Base-by-base conservation (phyloP, 2,113 vertebrate species). In the Lutjanus erythropterus region DNA sequence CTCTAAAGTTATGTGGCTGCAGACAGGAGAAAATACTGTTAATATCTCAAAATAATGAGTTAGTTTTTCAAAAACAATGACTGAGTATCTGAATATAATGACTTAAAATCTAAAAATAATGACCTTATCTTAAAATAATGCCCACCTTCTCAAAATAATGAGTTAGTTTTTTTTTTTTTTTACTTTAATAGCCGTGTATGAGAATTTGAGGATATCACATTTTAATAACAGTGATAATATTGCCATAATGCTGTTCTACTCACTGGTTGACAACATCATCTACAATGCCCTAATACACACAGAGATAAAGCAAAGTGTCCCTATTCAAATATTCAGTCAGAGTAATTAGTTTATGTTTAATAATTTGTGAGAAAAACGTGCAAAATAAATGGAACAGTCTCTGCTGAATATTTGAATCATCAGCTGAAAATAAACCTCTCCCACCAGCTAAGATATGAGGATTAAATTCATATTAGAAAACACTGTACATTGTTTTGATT, bases 301-400 rank as follows among this genome's bases (percentile, higher is more conserved):
- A n/a, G n/a, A 19, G 29, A 41, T 27, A 21, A 9, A 56, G 10
- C n/a, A 2, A 10, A 4, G 21, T 11, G 8, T 47, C 23, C 50
- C n/a, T 14, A n/a, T 67, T 58, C n/a, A 58, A 47, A 65, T 75
- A 65, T 42, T 31, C 3, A 62, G 41, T 21, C 18, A 42, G 21
- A 68, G 6, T 66, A 14, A 25, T 66, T 35, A n/a, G 12, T 39
- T 58, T 37, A 25, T 56, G 16, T 41, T 16, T 11, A 52, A 74
- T 64, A 29, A 53, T 27, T 53, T 52, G 5, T 25, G 50, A 25
- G 23, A 5, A 49, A 49, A n/a, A 9, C 0, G 8, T 50, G 4
- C 12, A 7, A 6, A 23, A 4, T 16, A 23, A 61, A 61, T 61
- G 1, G 1, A 64, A 64, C 10, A 33, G 15, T 29, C 6, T 55